A percentile compares a stretch with the other conserved stretches of the same genome.
phyloP scores from a whole-genome alignment of 2,888 invertebrate species.

The Resseliella maxima region DNA sequence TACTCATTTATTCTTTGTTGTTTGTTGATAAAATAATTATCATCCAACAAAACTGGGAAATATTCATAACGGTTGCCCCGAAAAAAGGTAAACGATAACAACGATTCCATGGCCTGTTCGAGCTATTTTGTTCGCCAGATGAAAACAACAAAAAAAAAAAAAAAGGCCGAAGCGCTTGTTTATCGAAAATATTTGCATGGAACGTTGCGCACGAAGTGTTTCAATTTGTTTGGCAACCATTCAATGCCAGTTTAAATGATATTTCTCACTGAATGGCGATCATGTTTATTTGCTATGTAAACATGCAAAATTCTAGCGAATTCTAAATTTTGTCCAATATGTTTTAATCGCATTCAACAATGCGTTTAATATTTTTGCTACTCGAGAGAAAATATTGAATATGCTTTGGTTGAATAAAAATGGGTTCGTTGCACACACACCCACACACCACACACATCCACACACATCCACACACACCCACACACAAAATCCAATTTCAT shows the following conservation, averaged over 20 bases:
- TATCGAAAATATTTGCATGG: conserved; percentile 30
- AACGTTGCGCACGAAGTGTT: not conserved
- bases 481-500: not conserved
- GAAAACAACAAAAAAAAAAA: no score
- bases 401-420: not conserved
- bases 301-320: not conserved
- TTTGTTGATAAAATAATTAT: conserved; percentile 22
- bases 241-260: not conserved
- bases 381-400: not conserved
- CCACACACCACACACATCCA: not conserved
- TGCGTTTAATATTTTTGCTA: not conserved
- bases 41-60: not conserved
- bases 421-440: not conserved
- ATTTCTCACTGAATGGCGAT: not conserved
- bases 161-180: not conserved
- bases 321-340: not conserved
- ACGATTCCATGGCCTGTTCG: not conserved
- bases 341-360: conserved; percentile 7
- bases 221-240: not conserved
- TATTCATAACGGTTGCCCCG: not conserved
- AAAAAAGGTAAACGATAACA: not conserved
- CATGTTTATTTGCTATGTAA: conserved; percentile 27
- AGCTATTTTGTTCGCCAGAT: not conserved
- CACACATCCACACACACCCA: not conserved
- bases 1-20: not conserved